These are phyloP conservation scores for Hirtodrosophila duncani DNA, from an alignment of 2,888 invertebrate species.

Conservation along the genomic window DNA sequence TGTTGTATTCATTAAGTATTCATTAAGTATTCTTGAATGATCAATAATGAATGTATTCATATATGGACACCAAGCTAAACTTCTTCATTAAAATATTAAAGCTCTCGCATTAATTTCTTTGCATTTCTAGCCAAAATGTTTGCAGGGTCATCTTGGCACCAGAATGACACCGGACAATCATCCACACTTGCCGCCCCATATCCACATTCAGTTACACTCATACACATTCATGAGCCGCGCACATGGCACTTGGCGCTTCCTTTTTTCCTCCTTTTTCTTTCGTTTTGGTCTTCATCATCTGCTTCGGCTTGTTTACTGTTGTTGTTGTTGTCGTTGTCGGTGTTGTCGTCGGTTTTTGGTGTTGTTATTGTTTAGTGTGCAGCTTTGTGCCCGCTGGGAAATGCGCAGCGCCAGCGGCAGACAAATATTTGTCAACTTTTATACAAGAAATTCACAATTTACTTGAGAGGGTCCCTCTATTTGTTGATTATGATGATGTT, in stretches of 20 bases:
- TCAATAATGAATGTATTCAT: too few relatives aligned
- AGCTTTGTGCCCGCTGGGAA: constrained; percentile 59
- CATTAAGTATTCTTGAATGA: too few relatives aligned
- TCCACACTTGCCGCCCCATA: constrained; percentile 48
- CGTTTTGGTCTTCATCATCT: constrained; percentile 21
- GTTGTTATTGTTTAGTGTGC: constrained; percentile 23
- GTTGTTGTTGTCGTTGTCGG: constrained; percentile 1
- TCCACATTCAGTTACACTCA: constrained; percentile 41
- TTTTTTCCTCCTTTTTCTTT: constrained; percentile 24
- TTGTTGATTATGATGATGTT: not conserved
- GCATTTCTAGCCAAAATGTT: too few relatives aligned
- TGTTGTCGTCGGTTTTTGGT: constrained; percentile 10
- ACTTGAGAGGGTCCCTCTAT: constrained; percentile 20
- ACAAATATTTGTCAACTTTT: constrained; percentile 50
- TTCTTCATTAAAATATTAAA: too few relatives aligned
- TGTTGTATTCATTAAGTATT: too few relatives aligned
- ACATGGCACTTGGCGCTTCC: constrained; percentile 65
- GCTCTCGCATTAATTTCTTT: too few relatives aligned
- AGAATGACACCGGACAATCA: too few relatives aligned
- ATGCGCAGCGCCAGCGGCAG: constrained; percentile 56
- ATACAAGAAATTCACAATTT: constrained; percentile 12
- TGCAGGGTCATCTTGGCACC: too few relatives aligned
- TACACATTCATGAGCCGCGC: constrained; percentile 53
- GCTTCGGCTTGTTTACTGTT: constrained; percentile 9
- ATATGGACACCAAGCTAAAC: too few relatives aligned